Evolutionary conservation across 2,113 vertebrate species (phyloP).

Genomic region (Numida meleagris): DNA sequence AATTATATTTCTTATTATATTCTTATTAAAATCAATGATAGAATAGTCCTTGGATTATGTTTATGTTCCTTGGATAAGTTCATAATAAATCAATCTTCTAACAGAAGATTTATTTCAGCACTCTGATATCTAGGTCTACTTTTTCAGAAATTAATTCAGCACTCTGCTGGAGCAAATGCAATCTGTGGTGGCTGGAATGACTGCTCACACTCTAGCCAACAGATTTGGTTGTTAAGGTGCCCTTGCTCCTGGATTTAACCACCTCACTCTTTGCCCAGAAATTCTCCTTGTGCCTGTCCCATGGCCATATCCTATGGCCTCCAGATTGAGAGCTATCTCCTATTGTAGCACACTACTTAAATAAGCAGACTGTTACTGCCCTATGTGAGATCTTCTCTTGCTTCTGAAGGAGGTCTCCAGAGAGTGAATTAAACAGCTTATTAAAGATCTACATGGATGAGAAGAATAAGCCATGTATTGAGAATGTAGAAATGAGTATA

Average conservation of each 20-base stretch:
- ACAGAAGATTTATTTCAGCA: neutral
- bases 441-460: neutral
- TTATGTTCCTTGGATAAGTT: neutral
- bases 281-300: neutral
- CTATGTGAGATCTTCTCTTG: neutral
- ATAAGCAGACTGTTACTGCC: neutral
- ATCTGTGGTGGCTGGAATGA: neutral
- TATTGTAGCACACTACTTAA: neutral
- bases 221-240: neutral
- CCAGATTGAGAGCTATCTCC: neutral
- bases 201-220: neutral
- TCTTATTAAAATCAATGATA: neutral
- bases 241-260: neutral
- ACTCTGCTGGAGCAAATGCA: neutral
- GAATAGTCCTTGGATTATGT: neutral
- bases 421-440: neutral
- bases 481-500: neutral
- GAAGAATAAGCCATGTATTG: neutral
- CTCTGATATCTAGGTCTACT: neutral
- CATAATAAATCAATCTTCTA: neutral
- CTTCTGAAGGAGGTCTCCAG: neutral
- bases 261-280: neutral
- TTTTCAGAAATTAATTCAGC: neutral
- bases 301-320: fast-evolving
- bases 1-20: neutral